A percentile compares a stretch with the other conserved stretches of the same genome.
Conservation (phyloP, 2,888 invertebrate genomes). For the Julus scanicus region DNA sequence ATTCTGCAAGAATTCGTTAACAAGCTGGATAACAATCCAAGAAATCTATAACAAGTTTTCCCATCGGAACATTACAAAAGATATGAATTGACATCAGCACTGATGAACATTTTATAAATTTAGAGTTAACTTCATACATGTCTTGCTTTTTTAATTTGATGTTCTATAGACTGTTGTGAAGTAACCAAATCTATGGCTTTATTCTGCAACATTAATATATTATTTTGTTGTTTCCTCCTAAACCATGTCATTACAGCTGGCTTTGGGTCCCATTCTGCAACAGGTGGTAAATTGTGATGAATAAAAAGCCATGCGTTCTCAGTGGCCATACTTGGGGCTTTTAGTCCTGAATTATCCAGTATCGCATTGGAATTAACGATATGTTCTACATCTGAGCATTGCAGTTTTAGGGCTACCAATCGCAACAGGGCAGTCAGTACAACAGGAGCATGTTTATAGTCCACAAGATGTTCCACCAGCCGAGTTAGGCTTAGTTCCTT, state of each 20-base stretch:
- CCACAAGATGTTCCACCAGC: not conserved
- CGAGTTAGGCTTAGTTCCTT: not conserved
- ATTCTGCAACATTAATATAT: not conserved
- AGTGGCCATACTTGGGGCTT: not conserved
- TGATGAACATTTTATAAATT: not conserved
- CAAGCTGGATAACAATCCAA: not conserved
- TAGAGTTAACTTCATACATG: not conserved
- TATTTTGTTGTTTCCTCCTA: conserved; percentile 12
- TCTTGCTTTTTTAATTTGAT: not conserved
- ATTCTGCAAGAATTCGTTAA: too few species aligned
- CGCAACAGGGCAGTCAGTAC: not conserved
- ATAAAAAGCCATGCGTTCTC: conserved; percentile 25
- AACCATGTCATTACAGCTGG: not conserved
- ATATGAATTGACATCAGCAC: not conserved
- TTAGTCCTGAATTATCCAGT: not conserved
- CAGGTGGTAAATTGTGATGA: conserved; percentile 8
- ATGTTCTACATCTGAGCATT: not conserved
- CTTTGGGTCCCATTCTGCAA: conserved; percentile 20
- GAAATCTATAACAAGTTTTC: not conserved
- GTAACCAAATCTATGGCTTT: not conserved
- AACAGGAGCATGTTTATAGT: not conserved
- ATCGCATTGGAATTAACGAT: not conserved
- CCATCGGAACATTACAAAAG: not conserved
- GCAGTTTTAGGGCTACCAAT: not conserved
- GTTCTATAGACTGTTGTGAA: not conserved